Conservation (phyloP, 2,113 vertebrate genomes). For the Semicossyphus pulcher region DNA sequence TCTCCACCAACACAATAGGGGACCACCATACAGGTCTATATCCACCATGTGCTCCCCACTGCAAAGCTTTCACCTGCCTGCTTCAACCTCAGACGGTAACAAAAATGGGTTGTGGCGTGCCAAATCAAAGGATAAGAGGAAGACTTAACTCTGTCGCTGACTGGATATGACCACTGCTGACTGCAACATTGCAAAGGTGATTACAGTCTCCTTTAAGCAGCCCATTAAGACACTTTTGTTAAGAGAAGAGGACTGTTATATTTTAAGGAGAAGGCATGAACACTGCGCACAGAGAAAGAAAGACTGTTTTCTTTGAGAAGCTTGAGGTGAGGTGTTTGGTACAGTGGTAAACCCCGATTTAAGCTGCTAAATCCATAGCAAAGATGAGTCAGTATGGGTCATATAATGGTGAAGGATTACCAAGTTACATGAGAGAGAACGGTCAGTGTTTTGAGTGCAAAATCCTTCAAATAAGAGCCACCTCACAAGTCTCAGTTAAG, state of each 20-base stretch:
- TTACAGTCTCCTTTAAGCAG: conserved; percentile 64
- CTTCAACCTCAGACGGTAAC: conserved; percentile 9
- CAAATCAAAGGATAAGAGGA: not conserved
- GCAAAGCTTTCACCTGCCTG: conserved; percentile 15
- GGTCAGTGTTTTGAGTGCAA: not conserved
- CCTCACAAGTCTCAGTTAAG: too few species aligned
- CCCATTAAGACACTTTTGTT: conserved; percentile 66
- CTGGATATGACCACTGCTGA: conserved; percentile 2
- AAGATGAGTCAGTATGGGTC: conserved; percentile 37
- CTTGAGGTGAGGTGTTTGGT: not conserved
- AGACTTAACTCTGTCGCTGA: not conserved
- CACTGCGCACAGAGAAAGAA: not conserved
- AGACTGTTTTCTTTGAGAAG: not conserved
- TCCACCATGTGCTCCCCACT: conserved; percentile 5
- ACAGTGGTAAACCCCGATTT: not conserved
- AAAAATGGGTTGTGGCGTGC: not conserved
- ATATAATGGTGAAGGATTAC: conserved; percentile 15
- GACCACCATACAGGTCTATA: conserved; percentile 49
- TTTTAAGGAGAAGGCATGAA: conserved; percentile 29
- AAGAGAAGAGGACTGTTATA: conserved; percentile 1
- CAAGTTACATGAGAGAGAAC: not conserved
- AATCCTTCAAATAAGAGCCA: not conserved
- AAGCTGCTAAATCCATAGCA: conserved; percentile 9
- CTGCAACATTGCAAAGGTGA: conserved; percentile 45
- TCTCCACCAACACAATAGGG: conserved; percentile 39